phyloP scores from a whole-genome alignment of 1,140 invertebrate species.

The Pseudomyrmex concolor region DNA sequence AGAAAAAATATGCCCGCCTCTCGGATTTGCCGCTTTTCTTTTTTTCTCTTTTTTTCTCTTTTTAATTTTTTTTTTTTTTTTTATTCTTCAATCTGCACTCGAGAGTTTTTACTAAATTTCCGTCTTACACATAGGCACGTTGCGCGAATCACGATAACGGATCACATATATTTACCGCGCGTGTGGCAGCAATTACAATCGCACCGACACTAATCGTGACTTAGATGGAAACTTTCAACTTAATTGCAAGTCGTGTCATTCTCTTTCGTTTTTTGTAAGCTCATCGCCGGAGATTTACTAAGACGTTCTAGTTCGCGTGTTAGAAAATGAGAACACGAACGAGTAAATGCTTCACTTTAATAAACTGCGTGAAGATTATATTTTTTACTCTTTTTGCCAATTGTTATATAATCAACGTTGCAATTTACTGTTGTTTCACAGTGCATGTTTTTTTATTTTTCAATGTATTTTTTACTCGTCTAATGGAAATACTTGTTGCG shows the following conservation, averaged over 20 bases:
- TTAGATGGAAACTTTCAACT: slow-evolving; percentile 15
- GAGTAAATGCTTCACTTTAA: background rate
- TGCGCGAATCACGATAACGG: background rate
- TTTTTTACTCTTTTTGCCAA: slow-evolving; percentile 1
- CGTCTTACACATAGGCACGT: background rate
- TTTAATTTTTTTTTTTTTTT: too few relatives aligned
- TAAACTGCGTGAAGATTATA: too few relatives aligned
- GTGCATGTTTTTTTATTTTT: background rate
- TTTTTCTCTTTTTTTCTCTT: too few relatives aligned
- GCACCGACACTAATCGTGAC: background rate
- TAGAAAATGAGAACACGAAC: background rate
- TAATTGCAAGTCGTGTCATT: slow-evolving; percentile 7
- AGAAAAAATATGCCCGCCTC: slow-evolving; percentile 28
- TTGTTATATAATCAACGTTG: background rate
- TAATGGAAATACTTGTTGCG: slow-evolving; percentile 45
- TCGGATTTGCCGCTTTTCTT: background rate
- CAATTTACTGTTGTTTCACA: background rate
- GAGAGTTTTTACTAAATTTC: background rate
- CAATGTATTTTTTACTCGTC: background rate
- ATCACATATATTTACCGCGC: too few relatives aligned
- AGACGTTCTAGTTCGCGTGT: background rate
- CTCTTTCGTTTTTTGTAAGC: background rate
- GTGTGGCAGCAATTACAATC: background rate
- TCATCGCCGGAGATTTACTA: background rate
- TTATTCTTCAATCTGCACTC: background rate